Evolutionary conservation across 2,888 invertebrate genomes (phyloP), one percentile per base, ranked within the genome.

Genomic region (Cryptocheilus praepositus): DNA sequence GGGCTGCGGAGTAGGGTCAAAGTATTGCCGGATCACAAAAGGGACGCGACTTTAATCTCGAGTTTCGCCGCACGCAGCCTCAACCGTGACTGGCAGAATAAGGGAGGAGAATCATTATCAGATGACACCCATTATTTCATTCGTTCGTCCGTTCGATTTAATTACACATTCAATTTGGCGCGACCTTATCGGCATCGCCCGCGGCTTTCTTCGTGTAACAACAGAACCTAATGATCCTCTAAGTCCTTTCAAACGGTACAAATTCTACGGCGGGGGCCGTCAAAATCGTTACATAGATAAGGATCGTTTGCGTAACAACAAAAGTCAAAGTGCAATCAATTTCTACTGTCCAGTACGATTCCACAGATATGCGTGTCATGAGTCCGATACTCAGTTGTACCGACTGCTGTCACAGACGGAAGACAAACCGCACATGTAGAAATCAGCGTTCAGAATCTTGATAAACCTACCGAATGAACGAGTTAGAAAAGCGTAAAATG

Each of bases 101-200:
- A 61, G 65, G 72, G 54, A 63, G 69, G 76, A 72, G 63, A 69
- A 76, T 80, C 79, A 82, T 82, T 85, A 81, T 84, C 81, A 79
- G 80, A 84, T 80, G 82, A 83, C 82, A 83, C 74, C 80, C 77
- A 83, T 83, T 82, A 81, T 83, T 82, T 81, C 83, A 81, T 81
- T 78, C 76, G 69, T 79, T 69, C 71, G 71, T 74, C 56, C 68
- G 68, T 71, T 77, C 79, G 75, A 84, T 85, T 83, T 82, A 80
- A 85, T 85, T 84, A 84, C 75, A 77, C 74, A 79, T 85, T 83
- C 83, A 82, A 84, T 83, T 80, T 77, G 76, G 70, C 57, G 44
- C n/a, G 61, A 25, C 36, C 73, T 79, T 79, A 79, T 76, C 76
- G 79, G 68, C 74, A 67, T 77, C 65, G 66, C 64, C 70, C 59